A percentile compares a stretch with the other conserved stretches of the same genome.
These are phyloP conservation scores for Colletes gigas DNA, from an alignment of 1,140 invertebrate species.

Conservation along the genomic window DNA sequence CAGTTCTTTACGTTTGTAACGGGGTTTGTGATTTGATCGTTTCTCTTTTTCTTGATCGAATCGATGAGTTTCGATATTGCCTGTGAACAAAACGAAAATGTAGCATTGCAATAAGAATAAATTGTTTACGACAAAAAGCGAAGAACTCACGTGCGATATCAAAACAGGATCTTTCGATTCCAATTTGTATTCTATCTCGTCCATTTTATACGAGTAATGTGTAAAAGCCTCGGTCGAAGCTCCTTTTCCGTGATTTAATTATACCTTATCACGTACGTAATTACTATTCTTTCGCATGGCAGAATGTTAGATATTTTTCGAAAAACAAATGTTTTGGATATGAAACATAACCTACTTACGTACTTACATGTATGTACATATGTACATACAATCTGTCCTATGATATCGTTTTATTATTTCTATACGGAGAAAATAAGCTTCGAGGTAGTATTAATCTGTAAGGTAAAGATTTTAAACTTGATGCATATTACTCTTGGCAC, in stretches of 20 bases:
- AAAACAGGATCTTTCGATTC: slow-evolving; percentile 69
- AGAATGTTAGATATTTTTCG: too few relatives aligned
- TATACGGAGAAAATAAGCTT: too few relatives aligned
- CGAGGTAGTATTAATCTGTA: too few relatives aligned
- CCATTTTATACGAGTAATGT: slow-evolving; percentile 55
- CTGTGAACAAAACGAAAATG: slow-evolving; percentile 44
- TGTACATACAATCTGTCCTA: too few relatives aligned
- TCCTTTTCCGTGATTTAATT: not conserved
- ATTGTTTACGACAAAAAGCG: not conserved
- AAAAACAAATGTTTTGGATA: too few relatives aligned
- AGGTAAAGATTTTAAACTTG: too few relatives aligned
- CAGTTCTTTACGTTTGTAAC: slow-evolving; percentile 44
- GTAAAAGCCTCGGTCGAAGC: not conserved
- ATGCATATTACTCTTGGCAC: too few relatives aligned
- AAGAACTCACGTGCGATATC: slow-evolving; percentile 71
- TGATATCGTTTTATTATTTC: too few relatives aligned
- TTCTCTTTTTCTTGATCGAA: slow-evolving; percentile 52
- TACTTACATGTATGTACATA: too few relatives aligned
- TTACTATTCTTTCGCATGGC: not conserved
- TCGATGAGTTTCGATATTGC: slow-evolving; percentile 71
- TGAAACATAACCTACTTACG: too few relatives aligned
- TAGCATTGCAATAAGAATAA: not conserved
- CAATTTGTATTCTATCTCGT: slow-evolving; percentile 72
- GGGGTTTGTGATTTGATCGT: slow-evolving; percentile 5
- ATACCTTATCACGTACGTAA: not conserved